A percentile compares a stretch with the other conserved stretches of the same genome.
phyloP scores from a whole-genome alignment of 2,113 vertebrate genomes.

The Numida meleagris region DNA sequence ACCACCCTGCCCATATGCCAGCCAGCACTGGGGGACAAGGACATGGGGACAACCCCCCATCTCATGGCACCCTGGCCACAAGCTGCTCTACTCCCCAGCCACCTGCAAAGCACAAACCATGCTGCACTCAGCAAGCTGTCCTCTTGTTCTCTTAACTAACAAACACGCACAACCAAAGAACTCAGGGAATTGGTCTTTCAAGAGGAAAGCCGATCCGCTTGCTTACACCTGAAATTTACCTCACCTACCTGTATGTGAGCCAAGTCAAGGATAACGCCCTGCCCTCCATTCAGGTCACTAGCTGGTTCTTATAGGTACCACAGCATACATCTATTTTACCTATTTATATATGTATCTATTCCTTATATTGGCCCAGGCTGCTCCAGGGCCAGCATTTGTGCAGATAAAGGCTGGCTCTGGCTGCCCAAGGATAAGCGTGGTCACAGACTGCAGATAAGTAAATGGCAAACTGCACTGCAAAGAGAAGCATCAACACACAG shows the following conservation, averaged over 20 bases:
- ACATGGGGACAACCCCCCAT: not conserved
- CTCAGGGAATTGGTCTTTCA: not conserved
- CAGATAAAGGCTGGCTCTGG: not conserved
- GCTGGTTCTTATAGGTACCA: not conserved
- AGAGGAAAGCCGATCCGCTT: not conserved
- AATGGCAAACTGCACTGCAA: not conserved
- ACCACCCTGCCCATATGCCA: not conserved
- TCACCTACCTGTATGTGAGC: not conserved
- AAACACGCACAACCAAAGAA: not conserved
- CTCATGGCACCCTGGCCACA: not conserved
- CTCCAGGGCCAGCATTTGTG: not conserved
- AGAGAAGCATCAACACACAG: not conserved
- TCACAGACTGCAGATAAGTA: not conserved
- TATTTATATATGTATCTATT: not conserved
- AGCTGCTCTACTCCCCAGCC: not conserved
- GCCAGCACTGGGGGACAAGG: not conserved
- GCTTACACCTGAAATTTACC: not conserved
- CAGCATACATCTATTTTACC: not conserved
- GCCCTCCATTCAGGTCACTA: not conserved
- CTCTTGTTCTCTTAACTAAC: not conserved
- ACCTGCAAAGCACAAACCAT: not conserved
- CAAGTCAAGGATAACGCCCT: not conserved
- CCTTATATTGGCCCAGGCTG: not conserved
- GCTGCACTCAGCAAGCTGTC: not conserved
- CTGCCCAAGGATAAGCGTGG: not conserved